Conservation (phyloP, 2,113 vertebrate species). For the Toxotes chatareus region DNA sequence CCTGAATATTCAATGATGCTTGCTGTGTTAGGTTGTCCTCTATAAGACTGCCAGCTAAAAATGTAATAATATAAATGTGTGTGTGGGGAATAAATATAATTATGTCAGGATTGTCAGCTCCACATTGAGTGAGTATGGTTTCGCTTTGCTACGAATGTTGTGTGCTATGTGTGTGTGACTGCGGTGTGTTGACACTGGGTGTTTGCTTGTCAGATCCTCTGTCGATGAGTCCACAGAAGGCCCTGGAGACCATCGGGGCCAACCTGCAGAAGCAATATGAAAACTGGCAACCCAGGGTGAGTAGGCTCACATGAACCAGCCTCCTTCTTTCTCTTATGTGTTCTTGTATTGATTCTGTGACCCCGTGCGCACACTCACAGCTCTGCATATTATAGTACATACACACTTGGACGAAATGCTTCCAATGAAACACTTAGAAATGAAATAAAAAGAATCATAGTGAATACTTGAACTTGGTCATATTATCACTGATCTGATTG, state of each 20-base stretch:
- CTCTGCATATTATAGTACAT: not conserved
- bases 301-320: slow-evolving; percentile 58
- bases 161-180: not conserved
- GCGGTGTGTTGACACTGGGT: slow-evolving; percentile 13
- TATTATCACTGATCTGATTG: fast-evolving
- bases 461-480: not conserved
- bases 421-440: not conserved
- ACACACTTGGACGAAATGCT: not conserved
- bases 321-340: not conserved
- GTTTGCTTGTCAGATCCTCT: slow-evolving; percentile 90
- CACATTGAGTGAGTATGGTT: not conserved
- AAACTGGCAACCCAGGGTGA: slow-evolving; percentile 98
- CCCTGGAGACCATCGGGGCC: slow-evolving; percentile 96
- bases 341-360: not conserved
- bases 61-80: not conserved
- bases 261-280: slow-evolving; percentile 99
- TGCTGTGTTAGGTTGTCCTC: not conserved
- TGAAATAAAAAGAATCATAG: not conserved
- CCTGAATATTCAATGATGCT: not conserved
- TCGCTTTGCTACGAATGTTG: not conserved
- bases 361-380: not conserved
- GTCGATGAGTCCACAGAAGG: slow-evolving; percentile 99
- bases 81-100: slow-evolving; percentile 5
- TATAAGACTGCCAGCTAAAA: not conserved
- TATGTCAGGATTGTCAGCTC: not conserved